A percentile compares a stretch with the other conserved stretches of the same genome.
These are phyloP conservation scores for Serripes groenlandicus DNA, from an alignment of 2,888 invertebrate species.

Conservation along the genomic window DNA sequence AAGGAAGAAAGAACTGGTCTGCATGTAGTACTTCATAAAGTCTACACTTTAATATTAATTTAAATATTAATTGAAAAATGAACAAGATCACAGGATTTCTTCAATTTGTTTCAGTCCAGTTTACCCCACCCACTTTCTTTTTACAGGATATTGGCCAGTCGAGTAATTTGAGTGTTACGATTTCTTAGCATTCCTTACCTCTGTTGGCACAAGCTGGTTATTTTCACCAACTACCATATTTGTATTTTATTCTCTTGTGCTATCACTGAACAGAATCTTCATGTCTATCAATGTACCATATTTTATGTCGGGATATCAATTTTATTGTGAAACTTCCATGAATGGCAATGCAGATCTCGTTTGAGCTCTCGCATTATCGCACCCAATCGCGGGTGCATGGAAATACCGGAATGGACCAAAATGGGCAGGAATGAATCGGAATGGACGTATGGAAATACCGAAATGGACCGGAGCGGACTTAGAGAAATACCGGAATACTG, in stretches of 20 bases:
- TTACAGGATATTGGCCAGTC: neutral
- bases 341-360: constrained; percentile 36
- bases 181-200: constrained; percentile 64
- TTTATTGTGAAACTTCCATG: constrained; percentile 25
- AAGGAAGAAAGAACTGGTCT: no score
- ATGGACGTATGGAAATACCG: no score
- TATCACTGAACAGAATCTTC: neutral
- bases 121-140: constrained; percentile 54
- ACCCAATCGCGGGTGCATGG: no score
- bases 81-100: no score
- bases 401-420: no score
- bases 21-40: no score
- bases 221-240: constrained; percentile 79
- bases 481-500: no score
- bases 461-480: no score
- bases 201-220: constrained; percentile 76
- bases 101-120: no score
- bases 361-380: neutral
- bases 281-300: neutral
- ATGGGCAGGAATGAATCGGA: no score
- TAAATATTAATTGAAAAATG: no score
- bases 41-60: no score
- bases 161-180: neutral
- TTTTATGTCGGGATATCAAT: neutral
- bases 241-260: neutral